Base-by-base conservation (phyloP, 2,797 vertebrate genomes). In the Pangasius larnaudii region DNA sequence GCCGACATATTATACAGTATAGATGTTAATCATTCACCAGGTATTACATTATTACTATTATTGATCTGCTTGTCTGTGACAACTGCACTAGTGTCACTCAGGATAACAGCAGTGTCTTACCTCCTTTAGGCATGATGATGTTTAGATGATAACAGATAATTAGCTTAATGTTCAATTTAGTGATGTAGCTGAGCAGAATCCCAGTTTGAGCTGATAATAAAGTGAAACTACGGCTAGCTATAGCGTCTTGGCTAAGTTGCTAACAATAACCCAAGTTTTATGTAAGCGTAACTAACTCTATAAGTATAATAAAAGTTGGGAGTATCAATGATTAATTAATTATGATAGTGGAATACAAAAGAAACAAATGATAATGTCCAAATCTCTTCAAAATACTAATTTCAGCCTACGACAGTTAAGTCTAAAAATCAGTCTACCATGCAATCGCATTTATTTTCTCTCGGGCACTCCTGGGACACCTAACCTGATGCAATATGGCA, bases 121-220 rank as follows among this genome's bases (percentile, higher is more conserved):
- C 96, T 95, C 96, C 96, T 94, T 96, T 96, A 8, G 96, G 96
- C 96, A 97, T 96, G 90, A 85, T 94, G 81, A 87, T 27, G 88
- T 53, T 89, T 18, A 84, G 63, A 77, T 58, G 61, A 36, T 24
- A 27, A 30, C 36, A 58, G 39, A 27, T 24, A 78, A 24, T 69
- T 42, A 33, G 5, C 11, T 36, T 83, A 46, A 72, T 19, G 19
- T 36, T 56, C 61, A 39, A 63, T 5, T 30, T 22, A 24, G 3
- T 42, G 58, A n/a, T 74, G 22, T 33, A 30, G 10, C 46, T 42
- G 30, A 88, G 72, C 51, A 82, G 51, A 58, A 65, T 75, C 4
- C 8, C 59, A 86, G n/a, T 86, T 56, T 69, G 42, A 33, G 59
- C 51, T 79, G 56, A 27, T 39, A 63, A 72, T 51, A 86, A 58